Evolutionary conservation across 1,140 invertebrate genomes (phyloP).

Genomic region (Nomia melanderi): DNA sequence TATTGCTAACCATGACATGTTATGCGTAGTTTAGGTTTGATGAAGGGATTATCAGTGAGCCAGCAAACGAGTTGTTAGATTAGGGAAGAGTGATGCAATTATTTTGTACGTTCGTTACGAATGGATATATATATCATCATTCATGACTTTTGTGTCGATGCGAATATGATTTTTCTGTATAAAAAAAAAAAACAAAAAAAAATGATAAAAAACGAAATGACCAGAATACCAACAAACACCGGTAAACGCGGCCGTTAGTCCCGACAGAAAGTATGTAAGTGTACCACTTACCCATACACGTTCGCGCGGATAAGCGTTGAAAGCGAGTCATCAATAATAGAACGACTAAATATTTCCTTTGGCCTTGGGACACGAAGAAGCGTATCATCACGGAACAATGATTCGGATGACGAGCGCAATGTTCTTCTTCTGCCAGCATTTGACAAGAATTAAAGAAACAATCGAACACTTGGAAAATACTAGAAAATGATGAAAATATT

Average conservation of each 20-base stretch:
- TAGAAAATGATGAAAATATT: too few relatives aligned
- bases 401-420: neutral
- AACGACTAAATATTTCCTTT: neutral
- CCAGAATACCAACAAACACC: constrained; percentile 51
- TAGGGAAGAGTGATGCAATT: constrained; percentile 58
- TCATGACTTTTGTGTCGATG: constrained; percentile 46
- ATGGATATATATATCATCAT: constrained; percentile 2
- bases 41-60: constrained; percentile 64
- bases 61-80: constrained; percentile 55
- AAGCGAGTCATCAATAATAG: constrained; percentile 5
- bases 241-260: constrained; percentile 53
- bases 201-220: too few relatives aligned
- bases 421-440: too few relatives aligned
- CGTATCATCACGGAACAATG: neutral
- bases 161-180: constrained; percentile 57
- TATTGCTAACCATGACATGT: constrained; percentile 42
- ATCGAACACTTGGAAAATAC: too few relatives aligned
- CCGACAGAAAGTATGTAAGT: constrained; percentile 25
- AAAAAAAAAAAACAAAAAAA: constrained; percentile 6
- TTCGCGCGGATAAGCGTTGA: constrained; percentile 23
- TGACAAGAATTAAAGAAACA: neutral
- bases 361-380: neutral
- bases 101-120: neutral
- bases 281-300: constrained; percentile 42
- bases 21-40: constrained; percentile 65